Conservation (phyloP, 2,797 vertebrate genomes). For the Hippoglossus hippoglossus region DNA sequence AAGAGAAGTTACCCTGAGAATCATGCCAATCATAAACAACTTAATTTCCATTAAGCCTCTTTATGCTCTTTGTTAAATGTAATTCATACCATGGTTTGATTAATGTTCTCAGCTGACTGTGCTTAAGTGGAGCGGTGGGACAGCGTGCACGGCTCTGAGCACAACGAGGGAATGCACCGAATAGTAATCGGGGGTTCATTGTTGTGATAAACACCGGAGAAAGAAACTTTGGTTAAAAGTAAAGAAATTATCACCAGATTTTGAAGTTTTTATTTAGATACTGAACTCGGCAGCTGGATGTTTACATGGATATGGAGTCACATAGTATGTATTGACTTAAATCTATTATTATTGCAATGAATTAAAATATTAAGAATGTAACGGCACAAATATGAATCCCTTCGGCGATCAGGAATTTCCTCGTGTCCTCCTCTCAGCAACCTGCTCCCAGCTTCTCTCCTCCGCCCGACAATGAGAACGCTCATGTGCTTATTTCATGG, state of each 20-base stretch:
- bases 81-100: conserved; percentile 69
- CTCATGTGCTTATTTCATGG: conserved; percentile 38
- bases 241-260: neutral
- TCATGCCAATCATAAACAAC: conserved; percentile 78
- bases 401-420: no score
- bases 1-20: conserved; percentile 65
- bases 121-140: conserved; percentile 45
- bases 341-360: neutral
- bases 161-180: conserved; percentile 4
- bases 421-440: neutral
- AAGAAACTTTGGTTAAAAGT: neutral
- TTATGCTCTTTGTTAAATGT: conserved; percentile 70
- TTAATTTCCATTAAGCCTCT: conserved; percentile 77
- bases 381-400: no score
- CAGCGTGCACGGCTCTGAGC: conserved; percentile 24
- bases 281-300: no score
- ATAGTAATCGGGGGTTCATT: conserved; percentile 5
- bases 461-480: conserved; percentile 12
- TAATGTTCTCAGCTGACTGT: conserved; percentile 62
- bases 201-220: neutral
- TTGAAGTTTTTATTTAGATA: neutral
- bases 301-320: neutral
- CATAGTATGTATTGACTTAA: neutral
- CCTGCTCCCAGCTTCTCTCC: conserved; percentile 6
- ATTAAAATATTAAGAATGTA: no score